A percentile compares a stretch with the other conserved stretches of the same genome.
Conservation (phyloP, 37 sponge, comb jelly and placozoan genomes). For the Hexactinellida sp. region DNA sequence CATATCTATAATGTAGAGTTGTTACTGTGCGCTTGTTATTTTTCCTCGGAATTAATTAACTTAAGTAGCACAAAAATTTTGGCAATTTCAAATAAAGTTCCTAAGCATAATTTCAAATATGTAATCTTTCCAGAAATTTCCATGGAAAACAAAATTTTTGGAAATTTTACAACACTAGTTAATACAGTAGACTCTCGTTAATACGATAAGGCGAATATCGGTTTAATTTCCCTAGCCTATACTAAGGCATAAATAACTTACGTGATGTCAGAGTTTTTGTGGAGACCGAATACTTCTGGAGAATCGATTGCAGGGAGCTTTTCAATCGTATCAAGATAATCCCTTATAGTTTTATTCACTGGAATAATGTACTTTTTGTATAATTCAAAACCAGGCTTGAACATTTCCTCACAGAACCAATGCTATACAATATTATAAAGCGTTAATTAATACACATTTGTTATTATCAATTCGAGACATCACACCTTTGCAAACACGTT, state of each 20-base stretch:
- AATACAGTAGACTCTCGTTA: too few relatives aligned
- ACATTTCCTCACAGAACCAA: conserved; percentile 96
- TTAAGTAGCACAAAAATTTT: too few relatives aligned
- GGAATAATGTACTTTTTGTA: conserved; percentile 93
- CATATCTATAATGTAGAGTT: too few relatives aligned
- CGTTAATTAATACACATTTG: not conserved
- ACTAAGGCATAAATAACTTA: conserved; percentile 19
- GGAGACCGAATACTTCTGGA: conserved; percentile 96
- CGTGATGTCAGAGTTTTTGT: conserved; percentile 97
- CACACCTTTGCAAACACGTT: conserved; percentile 80
- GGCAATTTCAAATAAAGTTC: too few relatives aligned
- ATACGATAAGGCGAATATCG: too few relatives aligned
- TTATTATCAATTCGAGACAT: not conserved
- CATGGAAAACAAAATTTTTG: too few relatives aligned
- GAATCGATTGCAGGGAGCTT: conserved; percentile 88
- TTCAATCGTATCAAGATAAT: conserved; percentile 78
- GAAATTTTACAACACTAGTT: too few relatives aligned
- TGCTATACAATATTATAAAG: conserved; percentile 27
- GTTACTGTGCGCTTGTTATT: too few relatives aligned
- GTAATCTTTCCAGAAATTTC: too few relatives aligned
- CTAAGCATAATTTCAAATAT: too few relatives aligned
- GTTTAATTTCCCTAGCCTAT: too few relatives aligned
- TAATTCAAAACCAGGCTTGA: conserved; percentile 52
- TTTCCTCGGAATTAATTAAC: too few relatives aligned
- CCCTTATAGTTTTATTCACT: conserved; percentile 52